Base-by-base conservation (phyloP, 2,797 vertebrate species). In the Enteromius unitaeniatus region DNA sequence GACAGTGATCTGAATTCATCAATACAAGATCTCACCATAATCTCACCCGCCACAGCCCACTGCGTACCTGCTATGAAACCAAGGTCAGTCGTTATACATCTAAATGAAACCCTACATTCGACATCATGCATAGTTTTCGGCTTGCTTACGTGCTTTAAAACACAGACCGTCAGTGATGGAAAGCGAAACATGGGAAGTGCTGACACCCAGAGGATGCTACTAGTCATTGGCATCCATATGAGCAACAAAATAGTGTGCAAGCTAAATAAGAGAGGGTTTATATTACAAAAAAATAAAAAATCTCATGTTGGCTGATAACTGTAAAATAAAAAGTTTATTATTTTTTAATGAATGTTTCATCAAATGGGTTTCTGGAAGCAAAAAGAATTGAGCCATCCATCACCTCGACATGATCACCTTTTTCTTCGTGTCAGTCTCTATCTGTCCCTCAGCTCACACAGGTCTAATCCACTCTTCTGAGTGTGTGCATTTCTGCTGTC, bases 161-260 rank as follows among this genome's bases (percentile, higher is more conserved):
- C 60, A 74, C 51, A 73, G 37, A 55, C 53, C 26, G 65, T 42
- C 73, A 85, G 51, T 58, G 83, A 88, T 65, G 62, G 40, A 67
- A 62, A 72, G 42, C 1, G 42, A 84, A 84, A 86, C 84, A 89
- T 73, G 93, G 95, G 93, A 81, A 93, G 92, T 95, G 91, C 94
- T 95, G 94, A 95, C 95, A 95, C 94, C 95, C 93, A 95, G 95
- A 95, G 94, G 94, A 94, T 91, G 93, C 91, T 92, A 83, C 82
- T 88, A 88, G 93, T 92, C 91, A 93, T 93, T 91, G 94, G 90
- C 92, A 93, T n/a, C 81, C 85, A 92, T 91, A 91, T 87, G 83
- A 79, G 82, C 82, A 14, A 72, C 34, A 21, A 70, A 60, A 53
- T n/a, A 68, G 23, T 3, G 17, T 15, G 53, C 42, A 78, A 68